Base-by-base conservation (phyloP, 2,888 invertebrate species). In the Drosophila anomelani region DNA sequence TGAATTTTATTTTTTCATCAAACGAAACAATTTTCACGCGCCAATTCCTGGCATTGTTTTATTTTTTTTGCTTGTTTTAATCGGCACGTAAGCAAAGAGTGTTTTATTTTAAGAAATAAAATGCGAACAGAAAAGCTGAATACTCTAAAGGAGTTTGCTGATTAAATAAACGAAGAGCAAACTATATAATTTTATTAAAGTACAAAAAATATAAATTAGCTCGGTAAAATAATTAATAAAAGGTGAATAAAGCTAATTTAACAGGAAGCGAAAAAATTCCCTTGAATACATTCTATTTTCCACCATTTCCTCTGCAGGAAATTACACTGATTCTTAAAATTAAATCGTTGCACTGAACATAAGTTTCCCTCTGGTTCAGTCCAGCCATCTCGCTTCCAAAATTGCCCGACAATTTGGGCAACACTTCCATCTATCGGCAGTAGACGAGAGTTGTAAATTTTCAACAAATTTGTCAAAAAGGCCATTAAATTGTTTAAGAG, bases 381-480 rank as follows among this genome's bases (percentile, higher is more conserved):
- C 8, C n/a, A 23, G 5, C 75, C 73, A 66, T 57, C 36, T 73
- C 73, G 47, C 49, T 49, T 34, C 39, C 39, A 15, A 10, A 54
- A 60, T 60, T 54, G 60, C 12, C 32, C 39, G 23, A 56, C 43
- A 54, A 17, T 39, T 20, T 43, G 26, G 51, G 49, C 54, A 71
- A 47, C 55, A 55, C 41, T 73, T 54, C 71, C 47, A 58, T 78
- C 72, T 76, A 71, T 77, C 85, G 56, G 58, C 76, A 73, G 43
- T 51, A 56, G 63, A 60, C 71, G 58, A 77, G 58, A 77, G 77
- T 58, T 67, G 77, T 82, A 77, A 82, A 80, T 77, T 85, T 77
- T 78, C 75, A 80, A 85, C 88, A 75, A 88, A 88, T 88, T 85
- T 85, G 88, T 85, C 86, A 83, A 80, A 83, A 80, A 75, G 75